Evolutionary conservation across 1,140 invertebrate genomes (phyloP).

Genomic region (Charaxes varanes): DNA sequence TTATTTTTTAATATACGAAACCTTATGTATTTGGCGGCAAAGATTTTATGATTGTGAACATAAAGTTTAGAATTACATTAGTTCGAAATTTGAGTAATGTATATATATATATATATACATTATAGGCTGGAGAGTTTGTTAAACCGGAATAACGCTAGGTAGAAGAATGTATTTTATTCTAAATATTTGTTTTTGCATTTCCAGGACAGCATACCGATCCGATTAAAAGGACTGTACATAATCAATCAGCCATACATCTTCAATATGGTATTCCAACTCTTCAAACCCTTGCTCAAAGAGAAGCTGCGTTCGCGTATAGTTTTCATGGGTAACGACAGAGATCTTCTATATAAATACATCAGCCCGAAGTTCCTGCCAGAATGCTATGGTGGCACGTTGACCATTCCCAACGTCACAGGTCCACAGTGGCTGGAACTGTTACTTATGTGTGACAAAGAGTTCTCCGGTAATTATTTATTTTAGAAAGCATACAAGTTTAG

Average conservation of each 20-base stretch:
- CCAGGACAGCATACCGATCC: conserved; percentile 85
- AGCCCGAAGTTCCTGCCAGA: conserved; percentile 85
- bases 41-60: too few relatives aligned
- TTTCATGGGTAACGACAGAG: conserved; percentile 89
- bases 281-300: conserved; percentile 89
- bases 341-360: conserved; percentile 86
- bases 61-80: too few relatives aligned
- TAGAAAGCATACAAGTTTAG: too few relatives aligned
- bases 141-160: too few relatives aligned
- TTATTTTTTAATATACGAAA: too few relatives aligned
- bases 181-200: conserved; percentile 32
- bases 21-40: too few relatives aligned
- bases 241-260: conserved; percentile 92
- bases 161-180: too few relatives aligned
- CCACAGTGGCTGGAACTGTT: conserved; percentile 83
- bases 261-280: conserved; percentile 89
- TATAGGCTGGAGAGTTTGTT: too few relatives aligned
- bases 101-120: too few relatives aligned
- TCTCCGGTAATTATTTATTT: conserved; percentile 75
- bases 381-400: conserved; percentile 85
- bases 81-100: too few relatives aligned
- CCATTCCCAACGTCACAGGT: conserved; percentile 79
- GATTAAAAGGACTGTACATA: conserved; percentile 90
- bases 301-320: conserved; percentile 84
- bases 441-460: conserved; percentile 82